These are phyloP conservation scores for Drosophila demipolita DNA, from an alignment of 2,888 invertebrate genomes.

Conservation along the genomic window DNA sequence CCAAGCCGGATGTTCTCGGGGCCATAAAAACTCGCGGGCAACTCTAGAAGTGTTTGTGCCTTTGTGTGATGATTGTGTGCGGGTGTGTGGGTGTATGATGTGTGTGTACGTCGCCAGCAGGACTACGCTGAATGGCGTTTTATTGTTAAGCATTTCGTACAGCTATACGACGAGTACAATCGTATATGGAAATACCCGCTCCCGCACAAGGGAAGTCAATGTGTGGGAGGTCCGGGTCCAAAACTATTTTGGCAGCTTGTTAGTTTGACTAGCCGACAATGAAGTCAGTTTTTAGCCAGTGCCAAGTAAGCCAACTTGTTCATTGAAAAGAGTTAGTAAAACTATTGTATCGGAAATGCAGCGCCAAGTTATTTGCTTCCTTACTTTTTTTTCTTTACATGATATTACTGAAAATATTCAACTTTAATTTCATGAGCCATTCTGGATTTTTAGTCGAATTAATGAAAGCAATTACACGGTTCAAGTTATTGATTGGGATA, in stretches of 20 bases:
- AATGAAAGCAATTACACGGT: constrained; percentile 49
- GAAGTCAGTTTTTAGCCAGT: constrained; percentile 76
- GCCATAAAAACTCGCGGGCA: constrained; percentile 76
- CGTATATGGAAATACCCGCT: constrained; percentile 47
- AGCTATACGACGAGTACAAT: constrained; percentile 52
- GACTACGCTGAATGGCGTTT: constrained; percentile 73
- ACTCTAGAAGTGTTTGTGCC: constrained; percentile 14
- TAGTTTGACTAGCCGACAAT: constrained; percentile 75
- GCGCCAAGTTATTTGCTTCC: constrained; percentile 48
- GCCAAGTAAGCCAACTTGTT: constrained; percentile 69
- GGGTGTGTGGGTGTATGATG: constrained; percentile 19
- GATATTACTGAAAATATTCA: constrained; percentile 11
- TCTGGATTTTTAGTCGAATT: constrained; percentile 58
- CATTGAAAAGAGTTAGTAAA: constrained; percentile 73
- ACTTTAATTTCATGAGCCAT: constrained; percentile 38
- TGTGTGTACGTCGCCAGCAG: constrained; percentile 57
- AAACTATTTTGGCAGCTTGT: constrained; percentile 77
- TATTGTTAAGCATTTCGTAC: constrained; percentile 74
- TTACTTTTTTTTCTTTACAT: constrained; percentile 17
- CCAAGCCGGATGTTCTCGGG: constrained; percentile 71
- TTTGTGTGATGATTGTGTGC: constrained; percentile 10
- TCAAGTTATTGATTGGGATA: constrained; percentile 18
- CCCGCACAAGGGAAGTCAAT: not conserved
- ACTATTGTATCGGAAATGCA: constrained; percentile 65
- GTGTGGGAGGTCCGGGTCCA: not conserved